Percentiles rank a stretch among this genome's conserved stretches.
Conservation (phyloP, 2,888 invertebrate species). For the Anthrax anthrax region DNA sequence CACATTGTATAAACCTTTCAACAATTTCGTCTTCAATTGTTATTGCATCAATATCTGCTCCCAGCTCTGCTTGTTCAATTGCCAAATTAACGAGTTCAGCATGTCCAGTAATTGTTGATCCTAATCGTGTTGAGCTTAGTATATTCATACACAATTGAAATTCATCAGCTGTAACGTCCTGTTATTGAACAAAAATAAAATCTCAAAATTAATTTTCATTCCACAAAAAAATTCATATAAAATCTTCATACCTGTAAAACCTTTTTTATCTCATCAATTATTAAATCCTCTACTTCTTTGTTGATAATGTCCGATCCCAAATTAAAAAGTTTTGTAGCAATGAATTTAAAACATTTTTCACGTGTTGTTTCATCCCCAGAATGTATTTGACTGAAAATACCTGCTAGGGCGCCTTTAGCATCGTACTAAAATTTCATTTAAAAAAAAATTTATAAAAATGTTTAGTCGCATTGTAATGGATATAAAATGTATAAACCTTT, state of each 20-base stretch:
- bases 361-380: conserved; percentile 60
- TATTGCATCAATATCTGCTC: conserved; percentile 40
- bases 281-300: conserved; percentile 71
- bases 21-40: conserved; percentile 51
- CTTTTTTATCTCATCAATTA: conserved; percentile 74
- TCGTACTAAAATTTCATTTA: conserved; percentile 19
- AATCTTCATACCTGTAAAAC: conserved; percentile 50
- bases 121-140: conserved; percentile 64
- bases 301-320: conserved; percentile 64
- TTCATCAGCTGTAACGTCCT: conserved; percentile 85
- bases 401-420: conserved; percentile 44
- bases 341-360: conserved; percentile 76
- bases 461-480: not conserved
- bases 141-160: conserved; percentile 81
- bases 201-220: not conserved
- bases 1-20: conserved; percentile 69
- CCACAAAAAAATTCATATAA: not conserved
- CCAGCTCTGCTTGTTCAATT: conserved; percentile 73
- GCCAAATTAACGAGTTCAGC: conserved; percentile 77
- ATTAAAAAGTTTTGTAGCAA: conserved; percentile 67
- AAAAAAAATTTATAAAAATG: not conserved
- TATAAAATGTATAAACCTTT: conserved; percentile 19
- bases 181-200: conserved; percentile 4
- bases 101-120: conserved; percentile 69
- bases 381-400: conserved; percentile 54